phyloP scores from a whole-genome alignment of 2,113 vertebrate species.

The Rhabdornis inornatus region DNA sequence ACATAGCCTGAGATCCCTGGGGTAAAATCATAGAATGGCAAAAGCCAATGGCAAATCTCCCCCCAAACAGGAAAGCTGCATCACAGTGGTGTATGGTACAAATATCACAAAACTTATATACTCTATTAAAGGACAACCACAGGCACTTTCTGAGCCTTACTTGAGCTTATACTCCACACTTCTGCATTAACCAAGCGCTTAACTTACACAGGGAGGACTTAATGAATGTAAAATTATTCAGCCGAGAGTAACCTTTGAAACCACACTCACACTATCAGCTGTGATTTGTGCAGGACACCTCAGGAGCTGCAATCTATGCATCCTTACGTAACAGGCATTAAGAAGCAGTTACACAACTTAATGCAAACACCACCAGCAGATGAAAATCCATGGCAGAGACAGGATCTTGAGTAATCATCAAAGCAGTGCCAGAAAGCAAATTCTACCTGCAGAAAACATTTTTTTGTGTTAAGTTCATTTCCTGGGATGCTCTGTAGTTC shows the following conservation, averaged over 20 bases:
- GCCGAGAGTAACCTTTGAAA: slow-evolving; percentile 6
- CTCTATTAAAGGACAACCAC: not conserved
- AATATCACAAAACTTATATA: not conserved
- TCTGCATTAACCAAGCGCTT: not conserved
- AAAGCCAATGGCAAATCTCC: not conserved
- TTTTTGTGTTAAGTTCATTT: not conserved
- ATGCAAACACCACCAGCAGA: slow-evolving; percentile 14
- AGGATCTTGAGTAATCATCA: slow-evolving; percentile 46
- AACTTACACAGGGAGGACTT: not conserved
- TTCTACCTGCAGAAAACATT: not conserved
- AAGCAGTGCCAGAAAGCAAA: slow-evolving; percentile 39
- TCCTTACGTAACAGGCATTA: slow-evolving; percentile 52
- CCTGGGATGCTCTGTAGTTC: not conserved
- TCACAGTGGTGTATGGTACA: not conserved
- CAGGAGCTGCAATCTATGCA: slow-evolving; percentile 22
- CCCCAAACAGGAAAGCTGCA: not conserved
- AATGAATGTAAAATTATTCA: not conserved
- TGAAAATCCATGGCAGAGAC: slow-evolving; percentile 34
- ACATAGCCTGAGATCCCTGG: not conserved
- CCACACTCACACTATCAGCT: not conserved
- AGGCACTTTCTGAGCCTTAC: not conserved
- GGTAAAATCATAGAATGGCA: not conserved
- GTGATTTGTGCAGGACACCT: not conserved
- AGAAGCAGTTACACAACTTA: slow-evolving; percentile 51
- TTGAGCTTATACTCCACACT: not conserved